Conservation (phyloP, 2,113 vertebrate species). For the Anguilla rostrata region DNA sequence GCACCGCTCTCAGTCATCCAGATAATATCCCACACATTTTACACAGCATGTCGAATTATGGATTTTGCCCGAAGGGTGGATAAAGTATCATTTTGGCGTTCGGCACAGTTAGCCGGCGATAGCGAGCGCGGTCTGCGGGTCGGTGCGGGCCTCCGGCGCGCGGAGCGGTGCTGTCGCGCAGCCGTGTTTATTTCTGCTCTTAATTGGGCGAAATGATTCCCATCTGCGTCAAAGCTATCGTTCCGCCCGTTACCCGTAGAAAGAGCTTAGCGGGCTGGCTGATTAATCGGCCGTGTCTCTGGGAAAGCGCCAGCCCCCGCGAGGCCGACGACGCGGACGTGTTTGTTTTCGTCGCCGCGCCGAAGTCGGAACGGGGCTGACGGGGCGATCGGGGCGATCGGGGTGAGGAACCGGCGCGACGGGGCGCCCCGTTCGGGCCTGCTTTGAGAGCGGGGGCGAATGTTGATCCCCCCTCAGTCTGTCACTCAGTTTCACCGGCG, state of each 20-base stretch:
- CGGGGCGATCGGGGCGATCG: slow-evolving; percentile 20
- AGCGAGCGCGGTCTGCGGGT: too few relatives aligned
- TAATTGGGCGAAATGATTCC: slow-evolving; percentile 86
- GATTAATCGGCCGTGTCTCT: slow-evolving; percentile 81
- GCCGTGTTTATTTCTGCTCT: slow-evolving; percentile 83
- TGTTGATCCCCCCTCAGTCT: neutral
- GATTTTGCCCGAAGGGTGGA: neutral
- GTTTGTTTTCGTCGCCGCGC: slow-evolving; percentile 79
- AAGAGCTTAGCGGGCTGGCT: slow-evolving; percentile 78
- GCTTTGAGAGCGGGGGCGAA: neutral
- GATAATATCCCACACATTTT: neutral
- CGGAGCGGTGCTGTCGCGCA: slow-evolving; percentile 27
- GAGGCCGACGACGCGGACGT: slow-evolving; percentile 75
- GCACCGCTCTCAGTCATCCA: neutral
- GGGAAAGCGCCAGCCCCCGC: slow-evolving; percentile 66
- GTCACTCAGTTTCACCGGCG: neutral
- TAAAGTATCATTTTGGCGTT: neutral
- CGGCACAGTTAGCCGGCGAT: neutral
- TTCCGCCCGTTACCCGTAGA: slow-evolving; percentile 73
- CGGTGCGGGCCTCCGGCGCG: neutral
- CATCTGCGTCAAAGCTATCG: slow-evolving; percentile 82
- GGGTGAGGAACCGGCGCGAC: slow-evolving; percentile 4
- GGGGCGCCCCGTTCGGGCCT: neutral
- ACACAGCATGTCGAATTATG: neutral
- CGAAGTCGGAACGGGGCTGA: slow-evolving; percentile 49